phyloP scores from a whole-genome alignment of 2,888 invertebrate species.

The Adineta ricciae region DNA sequence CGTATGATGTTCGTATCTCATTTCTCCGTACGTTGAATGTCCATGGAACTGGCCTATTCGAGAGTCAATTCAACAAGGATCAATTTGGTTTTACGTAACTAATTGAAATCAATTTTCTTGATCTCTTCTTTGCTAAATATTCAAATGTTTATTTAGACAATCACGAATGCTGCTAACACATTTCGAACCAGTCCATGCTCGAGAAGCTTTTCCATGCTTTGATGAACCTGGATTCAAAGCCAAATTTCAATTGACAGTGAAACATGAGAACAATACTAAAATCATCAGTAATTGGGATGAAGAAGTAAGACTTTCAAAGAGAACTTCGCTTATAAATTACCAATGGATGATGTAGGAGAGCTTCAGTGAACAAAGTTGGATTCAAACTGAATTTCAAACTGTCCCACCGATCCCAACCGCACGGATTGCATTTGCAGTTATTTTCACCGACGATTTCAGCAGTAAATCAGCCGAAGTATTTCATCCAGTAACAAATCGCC shows the following conservation, averaged over 20 bases:
- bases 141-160: not conserved
- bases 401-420: slow-evolving; percentile 23
- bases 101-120: not conserved
- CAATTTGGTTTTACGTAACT: not conserved
- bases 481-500: not conserved
- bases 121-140: not conserved
- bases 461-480: not conserved
- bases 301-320: not conserved
- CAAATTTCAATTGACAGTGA: slow-evolving; percentile 1
- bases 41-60: slow-evolving; percentile 15
- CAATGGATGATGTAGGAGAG: not conserved
- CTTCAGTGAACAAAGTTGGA: not conserved
- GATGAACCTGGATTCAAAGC: slow-evolving; percentile 33
- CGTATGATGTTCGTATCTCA: not conserved
- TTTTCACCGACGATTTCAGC: slow-evolving; percentile 24
- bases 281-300: slow-evolving; percentile 23
- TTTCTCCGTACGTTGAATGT: not conserved
- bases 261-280: slow-evolving; percentile 21
- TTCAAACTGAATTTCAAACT: slow-evolving; percentile 21
- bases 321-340: not conserved
- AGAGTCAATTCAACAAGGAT: not conserved
- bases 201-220: slow-evolving; percentile 31
- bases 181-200: slow-evolving; percentile 32
- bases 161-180: slow-evolving; percentile 5
- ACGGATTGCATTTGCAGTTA: slow-evolving; percentile 24